Percentiles rank a stretch among this genome's conserved stretches.
Conservation (phyloP, 2,888 invertebrate genomes). For the Drosophila koepferae region DNA sequence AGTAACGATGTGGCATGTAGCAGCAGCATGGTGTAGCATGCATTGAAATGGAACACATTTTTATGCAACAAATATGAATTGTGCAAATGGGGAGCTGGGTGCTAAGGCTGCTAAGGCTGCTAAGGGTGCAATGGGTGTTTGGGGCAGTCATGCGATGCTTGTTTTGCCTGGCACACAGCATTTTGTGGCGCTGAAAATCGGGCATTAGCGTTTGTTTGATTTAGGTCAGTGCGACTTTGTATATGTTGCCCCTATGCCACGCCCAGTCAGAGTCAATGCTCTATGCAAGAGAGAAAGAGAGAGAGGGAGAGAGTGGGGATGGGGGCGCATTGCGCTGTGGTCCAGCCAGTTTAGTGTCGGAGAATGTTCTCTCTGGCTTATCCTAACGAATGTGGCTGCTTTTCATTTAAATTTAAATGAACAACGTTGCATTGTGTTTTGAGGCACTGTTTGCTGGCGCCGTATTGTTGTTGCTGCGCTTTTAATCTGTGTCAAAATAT, state of each 20-base stretch:
- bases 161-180: conserved; percentile 44
- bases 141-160: conserved; percentile 2
- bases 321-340: not conserved
- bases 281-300: not conserved
- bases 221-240: conserved; percentile 64
- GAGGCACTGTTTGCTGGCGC: conserved; percentile 43
- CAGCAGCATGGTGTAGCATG: conserved; percentile 31
- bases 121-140: not conserved
- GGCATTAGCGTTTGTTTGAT: conserved; percentile 78
- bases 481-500: conserved; percentile 76
- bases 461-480: conserved; percentile 38
- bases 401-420: conserved; percentile 76
- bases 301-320: not conserved
- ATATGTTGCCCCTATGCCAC: conserved; percentile 34
- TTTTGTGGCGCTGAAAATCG: conserved; percentile 75
- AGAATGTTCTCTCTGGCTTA: conserved; percentile 21
- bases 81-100: conserved; percentile 14
- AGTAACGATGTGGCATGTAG: conserved; percentile 31
- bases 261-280: conserved; percentile 30
- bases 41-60: conserved; percentile 68
- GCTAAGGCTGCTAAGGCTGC: too few species aligned
- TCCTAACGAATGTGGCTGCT: conserved; percentile 62
- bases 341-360: conserved; percentile 4
- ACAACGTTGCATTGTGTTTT: conserved; percentile 61
- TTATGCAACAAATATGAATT: conserved; percentile 65